Percentiles rank a stretch among this genome's conserved stretches.
phyloP scores from a whole-genome alignment of 2,797 vertebrate species.

The Dendrocincla fuliginosa region DNA sequence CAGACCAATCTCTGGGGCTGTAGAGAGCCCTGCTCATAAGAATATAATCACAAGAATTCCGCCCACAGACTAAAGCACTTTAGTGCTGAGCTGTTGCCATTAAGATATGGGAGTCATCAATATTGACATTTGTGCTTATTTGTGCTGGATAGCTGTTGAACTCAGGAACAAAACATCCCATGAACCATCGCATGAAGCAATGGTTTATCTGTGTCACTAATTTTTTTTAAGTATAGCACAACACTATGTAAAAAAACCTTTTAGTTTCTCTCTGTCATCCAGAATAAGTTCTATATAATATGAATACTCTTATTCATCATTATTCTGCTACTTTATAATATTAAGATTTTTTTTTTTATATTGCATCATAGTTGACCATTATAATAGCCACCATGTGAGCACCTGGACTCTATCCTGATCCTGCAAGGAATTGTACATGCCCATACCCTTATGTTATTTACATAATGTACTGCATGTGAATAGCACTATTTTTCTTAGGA shows the following conservation, averaged over 20 bases:
- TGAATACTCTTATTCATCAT: not conserved
- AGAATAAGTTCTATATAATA: not conserved
- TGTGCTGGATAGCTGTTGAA: constrained; percentile 4
- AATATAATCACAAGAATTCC: not conserved
- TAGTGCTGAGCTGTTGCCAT: not conserved
- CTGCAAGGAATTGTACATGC: not conserved
- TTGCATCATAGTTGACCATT: not conserved
- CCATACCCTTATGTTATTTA: not conserved
- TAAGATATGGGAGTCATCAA: not conserved
- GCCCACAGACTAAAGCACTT: not conserved
- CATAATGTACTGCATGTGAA: not conserved
- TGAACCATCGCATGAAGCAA: not conserved
- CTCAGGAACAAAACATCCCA: not conserved
- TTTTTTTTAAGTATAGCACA: not conserved
- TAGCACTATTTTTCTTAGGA: not conserved
- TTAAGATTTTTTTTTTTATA: not conserved
- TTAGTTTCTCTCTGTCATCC: not conserved
- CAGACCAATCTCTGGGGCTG: not conserved
- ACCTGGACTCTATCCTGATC: not conserved
- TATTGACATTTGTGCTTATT: not conserved
- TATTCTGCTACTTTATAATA: not conserved
- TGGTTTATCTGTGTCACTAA: not conserved
- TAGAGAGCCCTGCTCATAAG: not conserved
- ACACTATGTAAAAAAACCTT: not conserved
- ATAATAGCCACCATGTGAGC: not conserved